Conservation (phyloP, 1,140 invertebrate species). For the Cecropterus lyciades region DNA sequence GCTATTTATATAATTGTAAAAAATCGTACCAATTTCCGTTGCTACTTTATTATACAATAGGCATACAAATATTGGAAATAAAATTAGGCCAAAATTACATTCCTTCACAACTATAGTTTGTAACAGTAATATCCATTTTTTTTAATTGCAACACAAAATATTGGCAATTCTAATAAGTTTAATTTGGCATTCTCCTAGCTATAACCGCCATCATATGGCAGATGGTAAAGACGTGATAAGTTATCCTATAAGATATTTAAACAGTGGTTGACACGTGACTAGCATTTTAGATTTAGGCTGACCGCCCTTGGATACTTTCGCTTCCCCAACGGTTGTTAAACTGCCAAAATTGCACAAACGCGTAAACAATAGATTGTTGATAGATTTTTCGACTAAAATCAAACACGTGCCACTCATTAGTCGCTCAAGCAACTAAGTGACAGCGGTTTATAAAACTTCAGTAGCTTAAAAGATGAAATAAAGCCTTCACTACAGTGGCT, state of each 20-base stretch:
- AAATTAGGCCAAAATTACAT: conserved; percentile 19
- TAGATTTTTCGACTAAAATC: too few relatives aligned
- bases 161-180: too few relatives aligned
- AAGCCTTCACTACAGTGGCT: too few relatives aligned
- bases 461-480: too few relatives aligned
- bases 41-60: conserved; percentile 7
- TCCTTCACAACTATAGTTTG: background rate
- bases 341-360: too few relatives aligned
- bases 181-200: conserved; percentile 17
- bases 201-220: background rate
- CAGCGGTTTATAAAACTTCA: too few relatives aligned
- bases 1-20: conserved; percentile 18
- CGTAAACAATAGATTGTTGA: too few relatives aligned
- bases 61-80: conserved; percentile 5
- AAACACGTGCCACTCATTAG: too few relatives aligned
- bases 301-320: too few relatives aligned
- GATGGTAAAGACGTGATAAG: background rate
- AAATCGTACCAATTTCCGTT: conserved; percentile 19
- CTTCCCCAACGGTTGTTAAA: too few relatives aligned
- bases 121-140: background rate
- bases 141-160: background rate
- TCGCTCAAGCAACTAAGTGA: too few relatives aligned
- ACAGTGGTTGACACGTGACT: background rate
- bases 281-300: conserved; percentile 4
- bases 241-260: background rate